These are phyloP conservation scores for Peromyscus maniculatus DNA, from an alignment of 2,113 vertebrate genomes.

Conservation along the genomic window DNA sequence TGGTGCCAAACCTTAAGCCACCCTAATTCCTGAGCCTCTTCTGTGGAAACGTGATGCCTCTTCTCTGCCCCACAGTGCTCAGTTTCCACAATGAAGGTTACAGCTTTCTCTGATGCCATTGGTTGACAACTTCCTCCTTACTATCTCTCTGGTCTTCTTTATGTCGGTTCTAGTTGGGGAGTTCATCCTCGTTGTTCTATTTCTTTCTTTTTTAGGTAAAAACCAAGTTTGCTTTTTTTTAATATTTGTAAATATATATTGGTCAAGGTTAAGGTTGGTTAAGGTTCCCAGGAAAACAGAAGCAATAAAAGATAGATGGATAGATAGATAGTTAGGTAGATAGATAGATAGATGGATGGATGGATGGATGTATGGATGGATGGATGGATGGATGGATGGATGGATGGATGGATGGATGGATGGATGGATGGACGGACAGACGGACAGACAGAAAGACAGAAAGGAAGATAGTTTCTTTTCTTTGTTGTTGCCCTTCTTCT, in stretches of 20 bases:
- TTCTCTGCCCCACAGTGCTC: not conserved
- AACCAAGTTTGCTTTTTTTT: not conserved
- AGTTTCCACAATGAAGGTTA: conserved; percentile 5
- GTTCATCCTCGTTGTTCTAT: not conserved
- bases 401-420: too few relatives aligned
- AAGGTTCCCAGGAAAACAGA: not conserved
- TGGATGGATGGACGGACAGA: too few relatives aligned
- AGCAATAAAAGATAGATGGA: not conserved
- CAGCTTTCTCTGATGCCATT: not conserved
- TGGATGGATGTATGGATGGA: too few relatives aligned
- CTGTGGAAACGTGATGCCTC: not conserved
- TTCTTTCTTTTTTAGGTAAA: not conserved
- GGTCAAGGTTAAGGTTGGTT: not conserved
- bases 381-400: too few relatives aligned
- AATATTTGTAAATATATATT: not conserved
- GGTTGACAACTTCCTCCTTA: not conserved
- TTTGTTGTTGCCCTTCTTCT: not conserved
- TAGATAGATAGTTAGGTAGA: too few relatives aligned
- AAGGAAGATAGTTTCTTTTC: not conserved
- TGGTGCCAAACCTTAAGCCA: not conserved
- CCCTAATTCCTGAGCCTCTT: not conserved
- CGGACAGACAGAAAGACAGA: not conserved
- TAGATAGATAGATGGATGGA: too few relatives aligned
- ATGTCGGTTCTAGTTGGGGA: not conserved
- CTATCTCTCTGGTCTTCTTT: not conserved